These are phyloP conservation scores for Ascaphus truei DNA, from an alignment of 2,113 vertebrate species.

Conservation along the genomic window DNA sequence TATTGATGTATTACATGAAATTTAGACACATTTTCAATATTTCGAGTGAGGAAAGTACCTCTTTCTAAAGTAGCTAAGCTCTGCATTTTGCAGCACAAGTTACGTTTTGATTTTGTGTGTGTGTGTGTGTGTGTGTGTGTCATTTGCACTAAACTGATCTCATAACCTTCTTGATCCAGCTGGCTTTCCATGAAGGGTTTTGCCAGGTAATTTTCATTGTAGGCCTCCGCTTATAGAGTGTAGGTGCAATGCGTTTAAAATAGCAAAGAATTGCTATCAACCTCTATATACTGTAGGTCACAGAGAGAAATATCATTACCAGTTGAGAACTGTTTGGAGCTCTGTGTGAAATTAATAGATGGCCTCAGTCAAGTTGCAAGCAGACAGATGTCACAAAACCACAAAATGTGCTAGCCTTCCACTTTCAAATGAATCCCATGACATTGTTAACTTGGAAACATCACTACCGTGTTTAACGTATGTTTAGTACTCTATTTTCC, in stretches of 20 bases:
- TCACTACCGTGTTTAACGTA: background rate
- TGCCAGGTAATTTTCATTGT: background rate
- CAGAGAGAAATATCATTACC: conserved; percentile 19
- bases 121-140: no score
- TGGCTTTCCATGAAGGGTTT: background rate
- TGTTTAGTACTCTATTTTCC: no score
- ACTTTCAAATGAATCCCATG: conserved; percentile 5
- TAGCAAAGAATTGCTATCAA: conserved; percentile 2
- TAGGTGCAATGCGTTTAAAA: background rate
- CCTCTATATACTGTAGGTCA: conserved; percentile 7
- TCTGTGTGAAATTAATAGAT: conserved; percentile 13
- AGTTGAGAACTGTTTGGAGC: background rate
- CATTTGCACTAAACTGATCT: no score
- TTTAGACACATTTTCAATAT: no score
- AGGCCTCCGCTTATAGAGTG: background rate
- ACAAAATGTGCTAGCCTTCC: conserved; percentile 7
- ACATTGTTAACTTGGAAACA: conserved; percentile 2
- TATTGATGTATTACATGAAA: no score
- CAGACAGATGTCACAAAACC: conserved; percentile 10
- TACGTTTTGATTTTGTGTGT: no score
- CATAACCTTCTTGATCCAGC: background rate
- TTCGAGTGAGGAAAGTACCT: no score
- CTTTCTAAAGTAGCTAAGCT: no score
- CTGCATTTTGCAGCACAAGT: no score
- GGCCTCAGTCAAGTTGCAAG: conserved; percentile 4